phyloP scores from a whole-genome alignment of 2,888 invertebrate genomes.

The Coleophora flavipennella region DNA sequence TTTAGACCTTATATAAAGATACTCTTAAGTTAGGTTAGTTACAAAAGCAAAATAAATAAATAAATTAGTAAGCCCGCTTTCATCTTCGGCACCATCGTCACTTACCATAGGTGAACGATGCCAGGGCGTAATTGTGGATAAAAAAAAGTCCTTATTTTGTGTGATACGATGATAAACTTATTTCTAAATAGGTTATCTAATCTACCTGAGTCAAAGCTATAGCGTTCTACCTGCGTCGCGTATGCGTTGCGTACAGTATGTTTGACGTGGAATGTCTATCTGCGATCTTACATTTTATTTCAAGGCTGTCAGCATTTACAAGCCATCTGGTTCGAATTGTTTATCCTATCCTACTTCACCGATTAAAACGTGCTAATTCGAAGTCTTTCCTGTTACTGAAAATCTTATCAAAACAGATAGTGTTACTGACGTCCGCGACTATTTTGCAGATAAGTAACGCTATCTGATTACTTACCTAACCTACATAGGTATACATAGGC shows the following conservation, averaged over 20 bases:
- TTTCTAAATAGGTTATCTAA: too few relatives aligned
- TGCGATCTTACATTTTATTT: slow-evolving; percentile 9
- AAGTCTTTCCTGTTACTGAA: slow-evolving; percentile 32
- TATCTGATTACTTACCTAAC: too few relatives aligned
- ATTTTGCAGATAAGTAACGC: slow-evolving; percentile 5
- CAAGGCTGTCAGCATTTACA: slow-evolving; percentile 14
- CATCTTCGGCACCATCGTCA: too few relatives aligned
- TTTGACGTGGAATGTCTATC: not conserved
- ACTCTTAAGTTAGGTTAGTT: too few relatives aligned
- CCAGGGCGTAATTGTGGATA: too few relatives aligned
- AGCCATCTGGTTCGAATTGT: slow-evolving; percentile 17
- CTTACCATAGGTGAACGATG: too few relatives aligned
- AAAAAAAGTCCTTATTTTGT: too few relatives aligned
- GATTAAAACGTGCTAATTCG: slow-evolving; percentile 44
- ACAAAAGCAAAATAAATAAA: too few relatives aligned
- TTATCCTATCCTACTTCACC: slow-evolving; percentile 20
- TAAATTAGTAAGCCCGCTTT: too few relatives aligned
- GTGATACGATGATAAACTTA: too few relatives aligned
- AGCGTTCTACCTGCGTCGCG: not conserved
- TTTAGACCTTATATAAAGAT: too few relatives aligned
- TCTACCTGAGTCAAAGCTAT: too few relatives aligned
- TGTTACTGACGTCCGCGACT: slow-evolving; percentile 6
- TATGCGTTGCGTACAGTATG: not conserved
- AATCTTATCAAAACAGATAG: slow-evolving; percentile 55
- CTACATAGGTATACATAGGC: slow-evolving; percentile 26